Conservation (phyloP, 2,797 vertebrate genomes). For the Pantherophis alleghaniensis region DNA sequence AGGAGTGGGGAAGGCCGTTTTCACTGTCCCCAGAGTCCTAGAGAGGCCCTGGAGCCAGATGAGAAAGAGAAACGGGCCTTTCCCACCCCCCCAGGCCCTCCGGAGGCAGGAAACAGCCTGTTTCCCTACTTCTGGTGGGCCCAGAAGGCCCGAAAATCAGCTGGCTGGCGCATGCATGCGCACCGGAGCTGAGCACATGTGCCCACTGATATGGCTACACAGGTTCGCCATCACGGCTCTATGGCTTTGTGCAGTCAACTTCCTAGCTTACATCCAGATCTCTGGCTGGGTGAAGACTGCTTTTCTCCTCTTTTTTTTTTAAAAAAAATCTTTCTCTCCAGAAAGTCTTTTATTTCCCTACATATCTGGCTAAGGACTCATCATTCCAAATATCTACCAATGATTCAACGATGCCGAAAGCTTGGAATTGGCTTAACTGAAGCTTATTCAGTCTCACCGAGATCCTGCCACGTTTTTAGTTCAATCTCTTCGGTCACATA, state of each 20-base stretch:
- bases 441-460: neutral
- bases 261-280: conserved; percentile 50
- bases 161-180: too few species aligned
- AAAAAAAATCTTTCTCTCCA: conserved; percentile 1
- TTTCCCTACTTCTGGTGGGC: too few species aligned
- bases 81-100: too few species aligned
- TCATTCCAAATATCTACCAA: neutral
- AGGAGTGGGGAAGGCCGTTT: too few species aligned
- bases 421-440: neutral
- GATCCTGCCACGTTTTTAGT: neutral
- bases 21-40: too few species aligned
- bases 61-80: too few species aligned
- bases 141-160: too few species aligned
- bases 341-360: conserved; percentile 17
- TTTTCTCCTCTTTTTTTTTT: neutral
- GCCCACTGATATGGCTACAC: too few species aligned
- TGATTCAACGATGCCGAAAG: conserved; percentile 23
- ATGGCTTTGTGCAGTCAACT: conserved; percentile 28
- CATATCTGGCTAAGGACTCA: conserved; percentile 20
- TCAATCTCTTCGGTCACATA: neutral
- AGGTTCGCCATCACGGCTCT: neutral
- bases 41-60: too few species aligned
- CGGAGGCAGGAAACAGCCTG: too few species aligned
- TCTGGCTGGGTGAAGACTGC: conserved; percentile 27
- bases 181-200: too few species aligned